Base-by-base conservation (phyloP, 2,797 vertebrate genomes). In the Thamnophis elegans region DNA sequence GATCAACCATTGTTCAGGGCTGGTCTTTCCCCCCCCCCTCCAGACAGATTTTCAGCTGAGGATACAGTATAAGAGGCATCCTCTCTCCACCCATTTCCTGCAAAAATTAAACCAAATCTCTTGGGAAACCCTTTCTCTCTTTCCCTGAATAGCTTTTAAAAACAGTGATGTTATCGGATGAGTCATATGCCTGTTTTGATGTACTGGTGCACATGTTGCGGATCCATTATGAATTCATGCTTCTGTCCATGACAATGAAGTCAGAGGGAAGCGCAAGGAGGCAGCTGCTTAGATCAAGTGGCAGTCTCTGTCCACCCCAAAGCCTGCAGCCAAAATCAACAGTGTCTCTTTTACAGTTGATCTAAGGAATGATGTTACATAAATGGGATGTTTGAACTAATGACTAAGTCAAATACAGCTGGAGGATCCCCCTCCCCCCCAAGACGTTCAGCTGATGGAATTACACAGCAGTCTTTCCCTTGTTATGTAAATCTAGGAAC, bases 401-500 rank as follows among this genome's bases (percentile, higher is more conserved):
- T 92, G 95, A 94, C 93, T 96, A 82, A 94, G 94, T 95, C 94
- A 95, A 97, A 95, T 94, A 95, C 95, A 96, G 94, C 92, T 89
- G 95, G 95, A 97, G 92, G 92, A 89, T 89, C 53, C 26, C 56
- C 78, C 42, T 54, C 96, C 94, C 55, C 95, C 95, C 93, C 51
- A 85, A 96, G 94, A 93, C 92, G 96, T 94, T 92, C 73, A 96
- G 58, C 95, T 92, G 92, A 94, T 94, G 94, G 93, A 95, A 91
- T 95, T 95, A 92, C 87, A 94, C 93, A 94, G 28, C 87, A 93
- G 93, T 95, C 96, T 95, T 93, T 93, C 91, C 95, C 73, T 96
- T 96, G 91, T 95, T 96, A 95, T 96, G 96, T 96, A 96, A 97
- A 96, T 95, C 93, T 60, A 11, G 68, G 93, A 91, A 65, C 88